These are phyloP conservation scores for Drosophila pseudotalamancana DNA, from an alignment of 2,888 invertebrate genomes.

Conservation along the genomic window DNA sequence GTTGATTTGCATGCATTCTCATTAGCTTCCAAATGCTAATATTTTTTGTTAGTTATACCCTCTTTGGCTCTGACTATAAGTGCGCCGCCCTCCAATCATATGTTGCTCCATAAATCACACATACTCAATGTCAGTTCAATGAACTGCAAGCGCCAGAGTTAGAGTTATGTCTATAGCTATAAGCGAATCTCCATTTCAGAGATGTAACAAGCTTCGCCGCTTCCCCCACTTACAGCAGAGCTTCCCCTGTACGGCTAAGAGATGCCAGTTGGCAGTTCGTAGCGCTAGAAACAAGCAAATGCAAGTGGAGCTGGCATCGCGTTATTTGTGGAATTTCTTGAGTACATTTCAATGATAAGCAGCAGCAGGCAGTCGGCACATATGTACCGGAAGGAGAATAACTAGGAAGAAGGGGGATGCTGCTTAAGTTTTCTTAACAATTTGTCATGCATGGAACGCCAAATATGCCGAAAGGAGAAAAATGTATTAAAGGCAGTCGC, in stretches of 20 bases:
- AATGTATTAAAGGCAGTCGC: conserved; percentile 76
- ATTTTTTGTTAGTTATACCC: no score
- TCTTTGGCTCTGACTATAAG: no score
- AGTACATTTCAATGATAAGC: conserved; percentile 78
- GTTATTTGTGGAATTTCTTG: conserved; percentile 77
- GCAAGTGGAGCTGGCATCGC: conserved; percentile 68
- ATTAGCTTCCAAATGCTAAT: no score
- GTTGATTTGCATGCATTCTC: no score
- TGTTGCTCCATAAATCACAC: conserved; percentile 69
- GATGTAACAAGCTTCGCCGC: conserved; percentile 1
- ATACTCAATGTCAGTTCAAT: conserved; percentile 79
- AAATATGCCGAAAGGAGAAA: conserved; percentile 78
- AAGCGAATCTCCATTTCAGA: background rate
- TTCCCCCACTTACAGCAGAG: background rate
- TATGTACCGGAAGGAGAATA: conserved; percentile 1
- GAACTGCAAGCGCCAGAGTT: conserved; percentile 62
- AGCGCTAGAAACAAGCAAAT: conserved; percentile 21
- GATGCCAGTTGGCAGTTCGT: conserved; percentile 13
- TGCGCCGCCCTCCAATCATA: conserved; percentile 2
- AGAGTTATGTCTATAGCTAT: conserved; percentile 4
- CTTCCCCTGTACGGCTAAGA: background rate
- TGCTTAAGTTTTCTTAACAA: conserved; percentile 73
- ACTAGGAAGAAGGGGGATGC: background rate
- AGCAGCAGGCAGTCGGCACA: conserved; percentile 22
- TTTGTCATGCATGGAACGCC: conserved; percentile 80